A percentile compares a stretch with the other conserved stretches of the same genome.
phyloP scores from a whole-genome alignment of 2,113 vertebrate species.

The Phaetusa simplex region DNA sequence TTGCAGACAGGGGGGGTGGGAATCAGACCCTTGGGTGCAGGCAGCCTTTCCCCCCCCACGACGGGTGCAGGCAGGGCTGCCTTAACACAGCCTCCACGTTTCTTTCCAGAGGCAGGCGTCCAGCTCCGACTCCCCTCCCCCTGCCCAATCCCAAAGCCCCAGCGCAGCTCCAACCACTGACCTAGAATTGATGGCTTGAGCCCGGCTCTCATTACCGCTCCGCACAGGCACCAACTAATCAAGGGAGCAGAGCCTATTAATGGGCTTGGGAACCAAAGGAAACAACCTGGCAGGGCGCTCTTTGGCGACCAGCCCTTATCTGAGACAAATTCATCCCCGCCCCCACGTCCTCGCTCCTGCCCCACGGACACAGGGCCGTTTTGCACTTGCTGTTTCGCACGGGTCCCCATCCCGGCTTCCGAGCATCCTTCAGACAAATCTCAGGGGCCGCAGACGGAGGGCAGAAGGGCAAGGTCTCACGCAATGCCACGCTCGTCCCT shows the following conservation, averaged over 20 bases:
- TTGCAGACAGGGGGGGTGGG: background rate
- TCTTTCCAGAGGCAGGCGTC: background rate
- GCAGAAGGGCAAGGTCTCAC: background rate
- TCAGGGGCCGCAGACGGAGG: background rate
- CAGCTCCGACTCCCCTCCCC: background rate
- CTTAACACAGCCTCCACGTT: background rate
- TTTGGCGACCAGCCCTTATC: background rate
- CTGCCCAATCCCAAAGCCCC: background rate
- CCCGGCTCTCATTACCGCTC: conserved; percentile 6
- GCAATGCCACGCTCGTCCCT: background rate
- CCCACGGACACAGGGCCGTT: background rate
- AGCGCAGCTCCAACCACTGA: conserved; percentile 37
- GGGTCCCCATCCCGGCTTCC: background rate
- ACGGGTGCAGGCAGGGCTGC: background rate
- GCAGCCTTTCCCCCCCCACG: rapidly evolving
- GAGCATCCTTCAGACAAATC: background rate
- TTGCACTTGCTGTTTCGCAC: background rate
- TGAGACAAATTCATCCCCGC: background rate
- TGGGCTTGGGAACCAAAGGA: background rate
- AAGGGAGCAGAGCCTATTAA: conserved; percentile 54
- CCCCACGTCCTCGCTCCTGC: background rate
- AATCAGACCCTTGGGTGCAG: background rate
- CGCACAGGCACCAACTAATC: conserved; percentile 29
- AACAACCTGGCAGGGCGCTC: background rate
- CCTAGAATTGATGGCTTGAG: conserved; percentile 55